These are phyloP conservation scores for Trichogramma pretiosum DNA, from an alignment of 1,140 invertebrate species.

Conservation along the genomic window DNA sequence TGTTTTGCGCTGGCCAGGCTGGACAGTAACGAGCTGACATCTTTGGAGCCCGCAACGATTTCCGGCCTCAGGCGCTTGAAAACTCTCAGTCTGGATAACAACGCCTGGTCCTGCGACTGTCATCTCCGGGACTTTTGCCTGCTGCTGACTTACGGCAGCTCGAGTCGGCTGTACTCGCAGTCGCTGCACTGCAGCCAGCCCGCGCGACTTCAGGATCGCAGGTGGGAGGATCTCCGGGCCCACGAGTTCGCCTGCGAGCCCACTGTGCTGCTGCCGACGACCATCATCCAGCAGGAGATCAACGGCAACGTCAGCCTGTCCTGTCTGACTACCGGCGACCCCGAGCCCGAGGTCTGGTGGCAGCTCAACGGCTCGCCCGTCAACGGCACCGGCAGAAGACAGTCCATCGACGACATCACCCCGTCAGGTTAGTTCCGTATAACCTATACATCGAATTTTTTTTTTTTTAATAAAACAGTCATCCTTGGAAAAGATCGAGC, in stretches of 20 bases:
- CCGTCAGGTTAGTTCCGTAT: conserved; percentile 2
- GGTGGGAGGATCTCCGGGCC: conserved; percentile 58
- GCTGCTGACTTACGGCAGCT: conserved; percentile 59
- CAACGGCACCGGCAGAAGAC: conserved; percentile 2
- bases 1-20: conserved; percentile 29
- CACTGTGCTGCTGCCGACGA: conserved; percentile 51
- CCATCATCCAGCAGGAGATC: conserved; percentile 57
- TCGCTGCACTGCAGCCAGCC: conserved; percentile 57
- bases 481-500: too few species aligned
- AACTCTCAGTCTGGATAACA: conserved; percentile 71
- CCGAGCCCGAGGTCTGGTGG: conserved; percentile 75
- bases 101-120: conserved; percentile 85
- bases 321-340: conserved; percentile 72
- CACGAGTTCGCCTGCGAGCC: conserved; percentile 69
- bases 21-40: conserved; percentile 58
- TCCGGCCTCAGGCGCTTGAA: conserved; percentile 60
- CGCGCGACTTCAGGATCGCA: conserved; percentile 46
- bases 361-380: conserved; percentile 60
- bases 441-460: too few species aligned
- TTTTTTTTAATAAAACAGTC: too few species aligned
- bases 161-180: conserved; percentile 57
- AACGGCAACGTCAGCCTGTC: conserved; percentile 71
- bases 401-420: neutral
- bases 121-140: conserved; percentile 68
- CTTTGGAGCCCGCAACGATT: conserved; percentile 57